These are phyloP conservation scores for Meiosimyza platycephala DNA, from an alignment of 2,888 invertebrate species.

Conservation along the genomic window DNA sequence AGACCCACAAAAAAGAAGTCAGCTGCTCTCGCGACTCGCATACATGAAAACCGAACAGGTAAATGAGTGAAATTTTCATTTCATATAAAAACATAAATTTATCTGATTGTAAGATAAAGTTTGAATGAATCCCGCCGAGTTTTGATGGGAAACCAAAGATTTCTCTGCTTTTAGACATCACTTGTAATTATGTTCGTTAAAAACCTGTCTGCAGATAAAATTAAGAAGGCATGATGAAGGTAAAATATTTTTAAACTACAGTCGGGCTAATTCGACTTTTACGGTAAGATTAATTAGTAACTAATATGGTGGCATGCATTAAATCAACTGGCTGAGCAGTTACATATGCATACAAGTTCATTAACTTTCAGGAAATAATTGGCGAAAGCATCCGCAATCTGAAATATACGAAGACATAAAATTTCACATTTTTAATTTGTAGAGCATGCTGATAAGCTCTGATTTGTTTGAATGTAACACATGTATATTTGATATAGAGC, in stretches of 20 bases:
- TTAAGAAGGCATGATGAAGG: not conserved
- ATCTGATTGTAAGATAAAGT: conserved; percentile 30
- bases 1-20: conserved; percentile 7
- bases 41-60: conserved; percentile 15
- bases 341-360: too few relatives aligned
- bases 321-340: too few relatives aligned
- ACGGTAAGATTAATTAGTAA: not conserved
- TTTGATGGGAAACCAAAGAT: conserved; percentile 33
- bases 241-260: not conserved
- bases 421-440: too few relatives aligned
- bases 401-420: too few relatives aligned
- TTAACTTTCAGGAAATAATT: too few relatives aligned
- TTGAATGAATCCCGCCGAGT: conserved; percentile 20
- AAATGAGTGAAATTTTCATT: conserved; percentile 29
- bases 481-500: too few relatives aligned
- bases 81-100: not conserved
- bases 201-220: conserved; percentile 20
- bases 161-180: conserved; percentile 30
- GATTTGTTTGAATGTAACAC: too few relatives aligned
- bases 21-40: conserved; percentile 18
- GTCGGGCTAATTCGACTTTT: conserved; percentile 13
- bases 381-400: too few relatives aligned
- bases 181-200: conserved; percentile 24
- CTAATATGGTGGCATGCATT: too few relatives aligned
- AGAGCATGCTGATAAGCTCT: too few relatives aligned